A percentile compares a stretch with the other conserved stretches of the same genome.
Conservation (phyloP, 2,797 vertebrate genomes). For the Pyrocephalus nanus region DNA sequence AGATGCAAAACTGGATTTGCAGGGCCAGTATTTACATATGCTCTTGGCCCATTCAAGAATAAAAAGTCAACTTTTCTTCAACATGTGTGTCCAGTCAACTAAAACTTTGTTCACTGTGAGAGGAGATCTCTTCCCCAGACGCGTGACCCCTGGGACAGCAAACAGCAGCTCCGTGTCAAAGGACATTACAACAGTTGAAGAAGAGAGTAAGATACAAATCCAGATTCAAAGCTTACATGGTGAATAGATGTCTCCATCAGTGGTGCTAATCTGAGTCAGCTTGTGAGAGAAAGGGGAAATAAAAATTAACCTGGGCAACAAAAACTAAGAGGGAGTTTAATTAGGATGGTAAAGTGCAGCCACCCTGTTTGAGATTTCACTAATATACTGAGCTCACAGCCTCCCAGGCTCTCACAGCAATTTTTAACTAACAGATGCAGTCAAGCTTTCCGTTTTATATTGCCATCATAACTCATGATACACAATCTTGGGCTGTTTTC, state of each 20-base stretch:
- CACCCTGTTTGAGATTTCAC: neutral
- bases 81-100: neutral
- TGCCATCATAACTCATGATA: conserved; percentile 67
- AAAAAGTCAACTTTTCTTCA: neutral
- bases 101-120: neutral
- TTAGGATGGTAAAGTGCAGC: neutral
- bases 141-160: neutral
- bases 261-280: neutral
- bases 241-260: neutral
- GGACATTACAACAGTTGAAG: neutral
- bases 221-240: neutral
- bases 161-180: neutral
- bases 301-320: neutral
- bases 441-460: conserved; percentile 63
- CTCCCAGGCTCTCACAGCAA: conserved; percentile 33
- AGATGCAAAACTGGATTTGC: neutral
- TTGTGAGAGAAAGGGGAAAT: neutral
- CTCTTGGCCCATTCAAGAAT: neutral
- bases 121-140: neutral
- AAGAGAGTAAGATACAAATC: neutral
- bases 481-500: conserved; percentile 63
- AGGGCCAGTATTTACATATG: neutral
- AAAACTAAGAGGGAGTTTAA: neutral
- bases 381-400: neutral
- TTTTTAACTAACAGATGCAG: conserved; percentile 66